A percentile compares a stretch with the other conserved stretches of the same genome.
phyloP scores from a whole-genome alignment of 2,113 vertebrate species.

The Accipiter cooperii region DNA sequence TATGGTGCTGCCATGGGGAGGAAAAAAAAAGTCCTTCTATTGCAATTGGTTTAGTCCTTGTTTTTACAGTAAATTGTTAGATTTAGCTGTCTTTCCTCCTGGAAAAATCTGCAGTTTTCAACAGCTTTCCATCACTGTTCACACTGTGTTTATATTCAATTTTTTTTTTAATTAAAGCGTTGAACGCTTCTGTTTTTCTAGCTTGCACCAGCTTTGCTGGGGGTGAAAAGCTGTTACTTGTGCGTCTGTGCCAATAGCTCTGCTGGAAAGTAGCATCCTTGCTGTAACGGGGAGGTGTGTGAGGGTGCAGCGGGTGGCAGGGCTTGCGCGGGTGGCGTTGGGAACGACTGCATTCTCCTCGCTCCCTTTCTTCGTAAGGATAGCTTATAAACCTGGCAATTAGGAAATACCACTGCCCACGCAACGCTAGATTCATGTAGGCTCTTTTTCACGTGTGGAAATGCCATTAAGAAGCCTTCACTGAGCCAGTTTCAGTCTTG shows the following conservation, averaged over 20 bases:
- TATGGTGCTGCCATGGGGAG: not conserved
- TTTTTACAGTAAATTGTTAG: not conserved
- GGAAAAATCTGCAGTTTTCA: not conserved
- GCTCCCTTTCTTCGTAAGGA: rapidly evolving
- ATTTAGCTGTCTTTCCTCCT: not conserved
- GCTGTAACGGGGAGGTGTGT: rapidly evolving
- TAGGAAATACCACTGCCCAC: too few relatives aligned
- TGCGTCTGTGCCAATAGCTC: not conserved
- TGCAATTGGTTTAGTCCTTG: not conserved
- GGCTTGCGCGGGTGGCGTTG: not conserved
- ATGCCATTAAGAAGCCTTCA: not conserved
- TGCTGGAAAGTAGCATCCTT: not conserved
- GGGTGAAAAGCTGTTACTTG: not conserved
- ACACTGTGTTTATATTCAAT: not conserved
- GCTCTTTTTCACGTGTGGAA: not conserved
- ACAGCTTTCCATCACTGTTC: conserved; percentile 8
- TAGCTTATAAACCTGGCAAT: not conserved
- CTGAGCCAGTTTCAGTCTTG: not conserved
- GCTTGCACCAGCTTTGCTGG: not conserved
- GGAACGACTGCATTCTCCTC: not conserved
- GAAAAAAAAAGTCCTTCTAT: too few relatives aligned
- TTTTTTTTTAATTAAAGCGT: not conserved
- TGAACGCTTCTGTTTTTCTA: not conserved
- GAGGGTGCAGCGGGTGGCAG: not conserved
- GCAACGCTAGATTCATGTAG: rapidly evolving